Evolutionary conservation across 2,113 vertebrate species (phyloP), one percentile per base, ranked within the genome.

Genomic region (Lepus americanus): DNA sequence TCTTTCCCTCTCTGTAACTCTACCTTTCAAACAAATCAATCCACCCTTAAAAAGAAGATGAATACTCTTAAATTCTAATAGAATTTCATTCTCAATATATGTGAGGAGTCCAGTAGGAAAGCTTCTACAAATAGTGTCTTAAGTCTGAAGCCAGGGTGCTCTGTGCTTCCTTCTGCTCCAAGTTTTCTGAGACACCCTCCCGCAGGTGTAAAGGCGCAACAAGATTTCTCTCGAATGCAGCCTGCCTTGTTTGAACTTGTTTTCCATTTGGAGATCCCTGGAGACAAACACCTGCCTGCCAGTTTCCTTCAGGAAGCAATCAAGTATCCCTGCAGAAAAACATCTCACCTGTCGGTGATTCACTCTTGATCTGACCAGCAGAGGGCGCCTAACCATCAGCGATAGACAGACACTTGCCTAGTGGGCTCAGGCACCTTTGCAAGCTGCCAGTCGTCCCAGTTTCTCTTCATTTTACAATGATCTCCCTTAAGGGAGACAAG

Each of bases 341-440:
- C 4, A 12, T 55, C 31, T 44, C 53, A 3, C 49, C 11, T 19
- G 53, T 49, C 19, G 31, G 16, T 2, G 29, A 2, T 2, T 59
- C 0, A 0, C 51, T 12, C 27, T 19, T 2, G 3, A 27, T 1
- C 27, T 25, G 0, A 78, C 93, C 97, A 93, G 94, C 27, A 97
- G 97, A 96, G 96, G 97, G 96, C 92, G 69, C 92, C 73, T 84
- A 51, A 53, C 61, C 55, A 93, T 72, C 80, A 97, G 66, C 78
- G 95, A 96, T 95, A 19, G 5, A 59, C 31, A 20, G 80, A 88
- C 77, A 44, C 4, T 0, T 83, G 27, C 8, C 12, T 49, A 31
- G 53, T 4, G 55, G 63, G 51, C 55, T 51, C 69, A 66, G 55
- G 31, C 20, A 2, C 27, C 92, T 86, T 92, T 63, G 61, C 5